phyloP scores from a whole-genome alignment of 1,140 invertebrate species.

The Apis mellifera region Amel_HAv3.1 CM009935.2:10877501-10878000 shows the following conservation, averaged over 20 bases:
- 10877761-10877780: too few relatives aligned
- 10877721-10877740: neutral
- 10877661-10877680: neutral
- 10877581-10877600: neutral
- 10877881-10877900: too few relatives aligned
- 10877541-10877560: constrained; percentile 23
- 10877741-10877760: neutral
- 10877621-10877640: constrained; percentile 26
- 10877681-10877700: neutral
- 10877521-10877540: neutral
- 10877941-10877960: too few relatives aligned
- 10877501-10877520: constrained; percentile 21
- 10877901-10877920: too few relatives aligned
- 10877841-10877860: neutral
- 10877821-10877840: too few relatives aligned
- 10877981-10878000: too few relatives aligned
- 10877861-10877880: too few relatives aligned
- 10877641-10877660: constrained; percentile 6
- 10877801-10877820: neutral
- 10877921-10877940: too few relatives aligned
- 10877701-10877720: neutral
- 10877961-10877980: too few relatives aligned
- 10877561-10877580: constrained; percentile 15
- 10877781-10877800: neutral
- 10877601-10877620: constrained; percentile 13